phyloP scores from a whole-genome alignment of 2,113 vertebrate genomes.

The Elgaria multicarinata region DNA sequence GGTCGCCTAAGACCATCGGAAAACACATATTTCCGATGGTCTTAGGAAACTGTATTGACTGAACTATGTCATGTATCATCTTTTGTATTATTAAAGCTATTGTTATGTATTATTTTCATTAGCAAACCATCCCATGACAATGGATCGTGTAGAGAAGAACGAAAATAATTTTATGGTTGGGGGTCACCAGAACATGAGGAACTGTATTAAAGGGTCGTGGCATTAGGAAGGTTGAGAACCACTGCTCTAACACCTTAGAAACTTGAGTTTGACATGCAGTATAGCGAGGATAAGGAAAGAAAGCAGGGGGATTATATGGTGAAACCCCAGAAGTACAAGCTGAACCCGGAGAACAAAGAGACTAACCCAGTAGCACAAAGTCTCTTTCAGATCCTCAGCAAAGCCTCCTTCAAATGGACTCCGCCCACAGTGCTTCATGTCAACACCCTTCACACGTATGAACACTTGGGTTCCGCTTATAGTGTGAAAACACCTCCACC shows the following conservation, averaged over 20 bases:
- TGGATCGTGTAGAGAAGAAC: no score
- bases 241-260: not conserved
- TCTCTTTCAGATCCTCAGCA: constrained; percentile 31
- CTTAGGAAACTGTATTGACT: no score
- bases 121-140: no score
- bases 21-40: no score
- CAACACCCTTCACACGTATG: not conserved
- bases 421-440: constrained; percentile 19
- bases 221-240: no score
- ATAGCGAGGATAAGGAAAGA: not conserved
- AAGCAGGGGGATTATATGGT: not conserved
- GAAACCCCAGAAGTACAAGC: not conserved
- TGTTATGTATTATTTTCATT: no score
- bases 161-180: no score
- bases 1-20: no score
- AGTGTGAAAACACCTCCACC: not conserved
- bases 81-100: no score
- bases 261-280: not conserved
- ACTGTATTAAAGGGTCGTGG: no score
- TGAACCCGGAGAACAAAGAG: constrained; percentile 37
- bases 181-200: no score
- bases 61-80: no score
- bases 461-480: not conserved
- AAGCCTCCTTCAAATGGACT: constrained; percentile 9
- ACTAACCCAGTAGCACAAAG: constrained; percentile 15